Base-by-base conservation (phyloP, 2,113 vertebrate genomes). In the Brachyhypopomus occidentalis region DNA sequence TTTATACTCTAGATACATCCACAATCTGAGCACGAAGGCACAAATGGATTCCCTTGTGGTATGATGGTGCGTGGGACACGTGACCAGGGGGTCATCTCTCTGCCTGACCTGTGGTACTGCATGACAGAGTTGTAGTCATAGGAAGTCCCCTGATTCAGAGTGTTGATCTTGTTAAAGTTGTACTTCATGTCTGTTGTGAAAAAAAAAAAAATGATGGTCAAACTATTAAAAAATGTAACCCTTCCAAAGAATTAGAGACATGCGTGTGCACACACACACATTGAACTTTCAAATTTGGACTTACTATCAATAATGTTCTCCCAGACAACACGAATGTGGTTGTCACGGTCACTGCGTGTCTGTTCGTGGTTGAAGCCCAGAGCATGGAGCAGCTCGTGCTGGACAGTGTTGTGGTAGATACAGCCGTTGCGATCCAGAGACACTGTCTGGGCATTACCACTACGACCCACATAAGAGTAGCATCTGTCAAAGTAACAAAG, bases 341-440 rank as follows among this genome's bases (percentile, higher is more conserved):
- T 27, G 80, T 90, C 88, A 27, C 90, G 85, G 84, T 91, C 90
- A 52, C 9, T 84, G 66, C 90, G 86, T 36, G 77, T 79, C 45
- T 91, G 90, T 38, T 91, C 90, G 9, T 91, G 90, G 69, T 89
- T 85, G 59, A 91, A 88, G 52, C 90, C 90, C 56, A 91, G 77
- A 23, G 86, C 79, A 23, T 91, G 90, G 1, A 91, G 72, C 67
- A 90, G 78, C 74, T 91, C 90, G 23, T 91, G 90, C 19, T 86
- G 87, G 14, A 89, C 48, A 5, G 86, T 70, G 19, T 62, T 75
- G 55, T 79, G 79, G 81, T 84, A 86, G 45, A 90, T 8, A 45
- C 89, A 90, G 11, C 82, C 86, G 11, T 55, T 45, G n/a, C 45
- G 72, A 9, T 81, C 27, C 55, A 91, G 76, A 79, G 89, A 90